Base-by-base conservation (phyloP, 2,113 vertebrate species). In the Larimichthys crocea region DNA sequence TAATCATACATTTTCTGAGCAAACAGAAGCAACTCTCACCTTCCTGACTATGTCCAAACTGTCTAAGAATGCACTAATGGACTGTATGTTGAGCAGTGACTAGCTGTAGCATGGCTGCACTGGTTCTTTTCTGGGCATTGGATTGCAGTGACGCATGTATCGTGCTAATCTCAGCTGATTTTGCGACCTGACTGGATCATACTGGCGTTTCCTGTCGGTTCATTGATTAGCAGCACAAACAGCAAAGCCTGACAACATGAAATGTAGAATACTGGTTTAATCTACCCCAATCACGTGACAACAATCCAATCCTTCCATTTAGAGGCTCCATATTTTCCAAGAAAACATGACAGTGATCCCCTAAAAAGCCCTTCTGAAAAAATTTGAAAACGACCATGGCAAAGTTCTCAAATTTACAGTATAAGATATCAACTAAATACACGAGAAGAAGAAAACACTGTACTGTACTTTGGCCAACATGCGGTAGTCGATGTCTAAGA, bases 101-200 rank as follows among this genome's bases (percentile, higher is more conserved):
- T 59, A 15, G 20, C 50, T n/a, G 48, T 4, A 29, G 5, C 19
- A 55, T 29, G 7, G 50, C 62, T 35, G 44, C 46, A 49, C 59
- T 22, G 57, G 44, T 61, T 67, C 62, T 86, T 86, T 81, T 62
- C 48, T 62, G 55, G 79, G 74, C 50, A 64, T 77, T 35, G 63
- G 62, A 77, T 44, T 12, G 68, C 29, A 59, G 70, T 79, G 71
- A 68, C 67, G 66, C 70, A 80, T 44, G 35, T 57, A 69, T 86
- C 64, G 19, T 42, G 7, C 76, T 91, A 85, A 83, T 88, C 84
- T 81, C 62, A 64, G 64, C 60, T 40, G 65, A 71, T 76, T 89
- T 75, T 72, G 61, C 46, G 3, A 76, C 80, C 48, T 60, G 74
- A 74, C 76, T 66, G 73, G 76, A 77, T 68, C 62, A 57, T 66